Evolutionary conservation across 2,797 vertebrate genomes (phyloP), one percentile per base, ranked within the genome.

Genomic region (Liasis olivaceus): DNA sequence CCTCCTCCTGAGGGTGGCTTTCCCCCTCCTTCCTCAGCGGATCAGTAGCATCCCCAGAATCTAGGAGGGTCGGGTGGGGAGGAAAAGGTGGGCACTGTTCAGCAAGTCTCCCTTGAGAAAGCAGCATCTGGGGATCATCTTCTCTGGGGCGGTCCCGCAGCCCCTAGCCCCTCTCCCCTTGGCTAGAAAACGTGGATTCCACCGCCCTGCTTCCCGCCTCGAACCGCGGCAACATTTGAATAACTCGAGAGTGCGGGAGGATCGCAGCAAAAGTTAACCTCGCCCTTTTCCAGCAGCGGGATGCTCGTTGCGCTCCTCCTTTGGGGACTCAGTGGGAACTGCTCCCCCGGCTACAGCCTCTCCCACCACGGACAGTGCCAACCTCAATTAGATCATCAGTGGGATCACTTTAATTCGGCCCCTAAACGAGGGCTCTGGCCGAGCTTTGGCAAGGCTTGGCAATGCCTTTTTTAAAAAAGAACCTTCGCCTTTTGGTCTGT

Each of bases 381-480:
- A 93, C 96, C 96, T 97, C 97, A 98, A 97, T 98, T 98, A 98
- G 97, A 98, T 98, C 98, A 97, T 97, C 97, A 97, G 97, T 97
- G 97, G 97, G 97, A 97, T 98, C 97, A 97, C 97, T 98, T 97
- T 97, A 98, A 98, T 98, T 97, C 97, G 95, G 28, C 95, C 97
- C 97, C 96, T 97, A 97, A 98, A 97, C 97, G 96, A 97, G 97
- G 97, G 98, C 97, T 97, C 97, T 97, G 97, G 96, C 96, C 94
- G 95, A 97, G 96, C 97, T 97, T 56, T 77, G 97, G 96, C 97
- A 97, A 97, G 97, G 98, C 97, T 97, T 96, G 96, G 97, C 97
- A 97, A 56, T 47, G 36, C 72, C 36, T 59, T 86, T 85, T 1
- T 17, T 12, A n/a, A n/a, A 51, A 51, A 51, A 51, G 5, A 51